Base-by-base conservation (phyloP, 2,797 vertebrate genomes). In the Galaxias olidus region DNA sequence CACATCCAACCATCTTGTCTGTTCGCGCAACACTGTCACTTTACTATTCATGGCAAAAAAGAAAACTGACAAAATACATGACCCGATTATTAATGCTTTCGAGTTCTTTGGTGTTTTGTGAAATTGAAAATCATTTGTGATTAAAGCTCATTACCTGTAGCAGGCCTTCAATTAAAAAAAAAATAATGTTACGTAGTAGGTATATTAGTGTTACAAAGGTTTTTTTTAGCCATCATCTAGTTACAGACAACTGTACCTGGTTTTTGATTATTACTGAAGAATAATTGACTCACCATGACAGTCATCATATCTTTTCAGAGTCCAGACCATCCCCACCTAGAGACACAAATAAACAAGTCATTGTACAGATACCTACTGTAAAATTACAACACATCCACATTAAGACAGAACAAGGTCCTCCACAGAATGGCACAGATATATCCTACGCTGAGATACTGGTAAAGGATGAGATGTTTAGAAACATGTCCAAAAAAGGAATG, bases 231-330 rank as follows among this genome's bases (percentile, higher is more conserved):
- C 30, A 30, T 6, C 30, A 6, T 30, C 3, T 30, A 30, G 3
- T 30, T 30, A 30, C 30, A n/a, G n/a, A n/a, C n/a, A 3, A 2
- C 30, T 30, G 30, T 6, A 30, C 30, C 6, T 30, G 30, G 30
- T n/a, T n/a, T n/a, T 50, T 50, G 48, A 50, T 15, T 50, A n/a
- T 15, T 50, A 4, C 14, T 15, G 12, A 41, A 44, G 1, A 9
- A 53, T 30, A 14, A 14, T 17, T 63, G 18, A 30, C 77, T 79
- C 54, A 83, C 80, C 66, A 20, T 61, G 9, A 74, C 64, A 13
- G 30, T 20, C 70, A 12, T 73, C 19, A 73, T 15, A 52, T 19
- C 8, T 56, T 47, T 56, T 58, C 63, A 10, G 67, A 68, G 1
- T 71, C 66, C 9, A 66, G 53, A 60, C 62, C 15, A 57, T 44